phyloP scores from a whole-genome alignment of 2,888 invertebrate genomes.

The Tortricodes alternella region DNA sequence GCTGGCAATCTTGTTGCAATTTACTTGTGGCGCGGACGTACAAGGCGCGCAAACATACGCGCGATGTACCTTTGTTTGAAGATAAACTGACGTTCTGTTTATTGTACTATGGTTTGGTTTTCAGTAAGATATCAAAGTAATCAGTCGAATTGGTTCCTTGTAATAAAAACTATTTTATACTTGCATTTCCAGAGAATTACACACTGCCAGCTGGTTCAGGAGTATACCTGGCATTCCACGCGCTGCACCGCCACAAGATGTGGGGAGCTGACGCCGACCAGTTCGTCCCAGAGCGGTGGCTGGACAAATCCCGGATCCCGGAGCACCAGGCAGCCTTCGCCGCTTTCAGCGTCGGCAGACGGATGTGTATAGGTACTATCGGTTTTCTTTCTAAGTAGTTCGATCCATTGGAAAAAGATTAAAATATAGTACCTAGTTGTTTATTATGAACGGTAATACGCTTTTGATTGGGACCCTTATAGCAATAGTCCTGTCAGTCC shows the following conservation, averaged over 20 bases:
- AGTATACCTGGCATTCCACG: not conserved
- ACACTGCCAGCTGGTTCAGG: slow-evolving; percentile 4
- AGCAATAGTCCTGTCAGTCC: no score
- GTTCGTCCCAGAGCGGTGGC: slow-evolving; percentile 16
- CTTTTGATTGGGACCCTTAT: no score
- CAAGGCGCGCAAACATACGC: no score
- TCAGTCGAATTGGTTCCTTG: not conserved
- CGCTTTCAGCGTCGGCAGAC: slow-evolving; percentile 8
- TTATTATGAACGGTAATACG: not conserved
- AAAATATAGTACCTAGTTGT: not conserved
- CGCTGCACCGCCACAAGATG: not conserved
- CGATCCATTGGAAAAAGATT: no score
- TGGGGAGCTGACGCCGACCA: slow-evolving; percentile 7
- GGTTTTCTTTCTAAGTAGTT: no score
- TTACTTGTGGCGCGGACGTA: no score
- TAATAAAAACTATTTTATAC: not conserved
- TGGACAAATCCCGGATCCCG: not conserved
- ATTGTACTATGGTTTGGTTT: not conserved
- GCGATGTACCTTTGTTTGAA: no score
- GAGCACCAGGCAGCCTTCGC: slow-evolving; percentile 1
- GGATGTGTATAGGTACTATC: slow-evolving; percentile 17
- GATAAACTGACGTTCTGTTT: no score
- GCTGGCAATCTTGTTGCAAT: no score
- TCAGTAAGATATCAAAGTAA: not conserved
- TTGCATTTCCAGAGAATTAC: slow-evolving; percentile 5